phyloP scores from a whole-genome alignment of 37 sponge, comb jelly and placozoan species.

The Haliclona indistincta region DNA sequence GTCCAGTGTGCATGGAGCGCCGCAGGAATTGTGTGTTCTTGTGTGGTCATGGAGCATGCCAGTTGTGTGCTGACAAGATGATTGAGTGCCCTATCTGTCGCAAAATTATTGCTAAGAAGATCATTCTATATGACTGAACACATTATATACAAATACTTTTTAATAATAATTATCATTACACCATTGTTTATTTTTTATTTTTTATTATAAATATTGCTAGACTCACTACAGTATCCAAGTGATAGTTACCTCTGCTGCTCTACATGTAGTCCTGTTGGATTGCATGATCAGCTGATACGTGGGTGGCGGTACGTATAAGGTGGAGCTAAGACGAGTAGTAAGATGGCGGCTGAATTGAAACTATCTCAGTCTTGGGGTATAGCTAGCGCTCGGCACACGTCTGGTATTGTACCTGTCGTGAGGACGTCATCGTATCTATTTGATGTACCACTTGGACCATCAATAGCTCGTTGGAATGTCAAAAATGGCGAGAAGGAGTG shows the following conservation, averaged over 20 bases:
- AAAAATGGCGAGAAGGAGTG: neutral
- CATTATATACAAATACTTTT: neutral
- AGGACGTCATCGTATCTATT: constrained; percentile 19
- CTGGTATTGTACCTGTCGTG: constrained; percentile 12
- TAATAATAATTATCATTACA: too few relatives aligned
- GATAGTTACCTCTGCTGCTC: too few relatives aligned
- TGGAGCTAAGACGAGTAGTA: too few relatives aligned
- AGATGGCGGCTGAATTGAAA: too few relatives aligned
- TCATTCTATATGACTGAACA: constrained; percentile 75
- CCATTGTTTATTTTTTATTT: too few relatives aligned
- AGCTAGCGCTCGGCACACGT: constrained; percentile 68
- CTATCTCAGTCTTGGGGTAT: constrained; percentile 73
- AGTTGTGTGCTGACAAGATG: constrained; percentile 84
- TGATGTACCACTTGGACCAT: constrained; percentile 53
- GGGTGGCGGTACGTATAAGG: too few relatives aligned
- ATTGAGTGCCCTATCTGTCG: constrained; percentile 89
- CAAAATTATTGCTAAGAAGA: constrained; percentile 71
- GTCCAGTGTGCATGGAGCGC: constrained; percentile 88
- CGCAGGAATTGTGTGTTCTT: constrained; percentile 85
- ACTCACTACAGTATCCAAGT: too few relatives aligned
- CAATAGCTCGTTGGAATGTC: constrained; percentile 50
- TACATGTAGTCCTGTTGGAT: too few relatives aligned
- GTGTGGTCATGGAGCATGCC: constrained; percentile 93
- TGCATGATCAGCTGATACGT: too few relatives aligned
- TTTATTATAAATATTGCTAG: too few relatives aligned